A percentile compares a stretch with the other conserved stretches of the same genome.
These are phyloP conservation scores for Mormoops blainvillei DNA, from an alignment of 2,113 vertebrate genomes.

Conservation along the genomic window DNA sequence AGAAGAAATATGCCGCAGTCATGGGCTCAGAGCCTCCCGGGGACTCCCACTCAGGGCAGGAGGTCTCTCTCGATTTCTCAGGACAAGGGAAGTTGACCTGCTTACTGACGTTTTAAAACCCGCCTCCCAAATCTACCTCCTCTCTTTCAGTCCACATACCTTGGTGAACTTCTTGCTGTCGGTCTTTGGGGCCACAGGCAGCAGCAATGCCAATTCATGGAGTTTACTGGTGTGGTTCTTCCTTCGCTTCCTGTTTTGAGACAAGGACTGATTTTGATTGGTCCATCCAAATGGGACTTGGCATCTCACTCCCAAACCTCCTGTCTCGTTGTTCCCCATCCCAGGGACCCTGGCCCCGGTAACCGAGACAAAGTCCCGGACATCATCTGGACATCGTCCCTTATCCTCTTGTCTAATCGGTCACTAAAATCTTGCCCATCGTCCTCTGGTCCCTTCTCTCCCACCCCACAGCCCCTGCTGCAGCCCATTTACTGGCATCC, in stretches of 20 bases:
- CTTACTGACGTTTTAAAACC: not conserved
- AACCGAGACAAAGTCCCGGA: not conserved
- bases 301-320: not conserved
- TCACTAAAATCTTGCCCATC: not conserved
- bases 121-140: not conserved
- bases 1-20: not conserved
- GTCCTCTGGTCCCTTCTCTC: not conserved
- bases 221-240: conserved; percentile 62
- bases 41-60: not conserved
- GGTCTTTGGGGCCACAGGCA: conserved; percentile 43
- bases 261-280: conserved; percentile 6
- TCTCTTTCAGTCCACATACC: not conserved
- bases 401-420: not conserved
- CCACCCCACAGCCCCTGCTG: too few relatives aligned
- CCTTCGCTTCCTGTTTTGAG: conserved; percentile 57
- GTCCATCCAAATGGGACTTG: not conserved
- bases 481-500: not conserved
- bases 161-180: conserved; percentile 66
- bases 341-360: not conserved
- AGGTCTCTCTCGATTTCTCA: too few relatives aligned
- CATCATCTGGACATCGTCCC: not conserved
- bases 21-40: not conserved
- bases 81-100: not conserved
- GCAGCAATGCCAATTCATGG: conserved; percentile 60
- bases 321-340: not conserved